Base-by-base conservation (phyloP, 2,888 invertebrate species). In the Tillus elongatus region DNA sequence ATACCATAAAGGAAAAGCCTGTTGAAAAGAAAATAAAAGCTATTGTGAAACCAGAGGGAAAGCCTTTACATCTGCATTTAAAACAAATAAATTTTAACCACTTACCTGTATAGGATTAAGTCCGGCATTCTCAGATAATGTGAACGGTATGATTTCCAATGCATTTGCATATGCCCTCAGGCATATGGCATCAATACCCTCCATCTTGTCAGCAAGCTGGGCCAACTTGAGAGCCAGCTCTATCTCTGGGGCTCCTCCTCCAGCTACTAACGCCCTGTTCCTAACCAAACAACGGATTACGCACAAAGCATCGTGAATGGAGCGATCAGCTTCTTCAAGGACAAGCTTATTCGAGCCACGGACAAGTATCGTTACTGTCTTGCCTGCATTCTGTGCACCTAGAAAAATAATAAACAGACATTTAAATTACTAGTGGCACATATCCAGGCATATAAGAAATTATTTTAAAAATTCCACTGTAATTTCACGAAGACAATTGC, bases 181-280 rank as follows among this genome's bases (percentile, higher is more conserved):
- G 61, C 96, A 96, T 66, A 97, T 96, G 42, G 93, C 89, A 61
- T 93, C 91, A 34, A 93, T 85, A 36, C 96, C 97, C 35, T 83
- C 80, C 26, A 91, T 75, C 1, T 82, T 79, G 54, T 91, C 80
- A 0, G 96, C 82, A 44, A 82, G 73, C 13, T 84, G 79, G 4
- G 84, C 81, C 36, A 98, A 70, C 40, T 81, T 80, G 15, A 93
- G 70, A 0, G 95, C 85, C 43, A 97, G 74, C 62, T 96, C 93
- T 44, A 91, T 95, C 71, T 98, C 98, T 3, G 97, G 95, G 9
- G 96, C 93, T 30, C 97, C 98, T 33, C 97, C 98, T 42, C 98
- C 98, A 36, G 93, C 85, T 63, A 96, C 81, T 51, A 95, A 70
- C 30, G 90, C 90, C 41, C 82, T 82, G 46, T 93, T 85, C 54